Percentiles rank a stretch among this genome's conserved stretches.
These are phyloP conservation scores for Karalla daura DNA, from an alignment of 2,797 vertebrate genomes.

Conservation along the genomic window DNA sequence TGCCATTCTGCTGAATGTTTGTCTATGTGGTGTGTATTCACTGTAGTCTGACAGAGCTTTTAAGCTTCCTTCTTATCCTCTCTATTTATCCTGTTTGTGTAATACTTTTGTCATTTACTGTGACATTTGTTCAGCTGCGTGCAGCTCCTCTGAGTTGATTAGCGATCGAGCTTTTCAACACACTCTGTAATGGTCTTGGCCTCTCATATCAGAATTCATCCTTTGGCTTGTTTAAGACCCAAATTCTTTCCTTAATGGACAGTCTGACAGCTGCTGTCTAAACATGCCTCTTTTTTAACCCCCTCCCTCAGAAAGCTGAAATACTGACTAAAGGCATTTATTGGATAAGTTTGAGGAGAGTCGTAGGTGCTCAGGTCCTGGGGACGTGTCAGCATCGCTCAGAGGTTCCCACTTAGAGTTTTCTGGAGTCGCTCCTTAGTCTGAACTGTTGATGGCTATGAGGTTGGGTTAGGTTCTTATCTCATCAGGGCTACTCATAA, in stretches of 20 bases:
- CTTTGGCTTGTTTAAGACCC: not conserved
- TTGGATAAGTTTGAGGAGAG: not conserved
- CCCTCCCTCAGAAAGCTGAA: not conserved
- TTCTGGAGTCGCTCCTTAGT: not conserved
- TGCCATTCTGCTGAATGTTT: too few relatives aligned
- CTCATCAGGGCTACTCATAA: not conserved
- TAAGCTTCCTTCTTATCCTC: too few relatives aligned
- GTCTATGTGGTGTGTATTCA: too few relatives aligned
- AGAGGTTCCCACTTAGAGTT: conserved; percentile 10
- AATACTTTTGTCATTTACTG: not conserved
- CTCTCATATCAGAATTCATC: not conserved
- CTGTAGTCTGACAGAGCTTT: too few relatives aligned
- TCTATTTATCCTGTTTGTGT: too few relatives aligned
- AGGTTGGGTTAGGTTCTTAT: not conserved
- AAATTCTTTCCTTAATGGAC: not conserved
- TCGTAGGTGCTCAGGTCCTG: not conserved
- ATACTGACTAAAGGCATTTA: not conserved
- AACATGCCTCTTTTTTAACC: conserved; percentile 15
- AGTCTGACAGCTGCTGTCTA: conserved; percentile 26
- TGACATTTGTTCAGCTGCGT: not conserved
- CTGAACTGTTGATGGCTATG: not conserved
- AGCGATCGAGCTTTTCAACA: not conserved
- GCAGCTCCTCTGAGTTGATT: not conserved
- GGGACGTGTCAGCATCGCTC: conserved; percentile 2
- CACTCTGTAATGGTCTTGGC: not conserved